Percentiles rank a stretch among this genome's conserved stretches.
phyloP scores from a whole-genome alignment of 2,113 vertebrate species.

The Otus sunia region DNA sequence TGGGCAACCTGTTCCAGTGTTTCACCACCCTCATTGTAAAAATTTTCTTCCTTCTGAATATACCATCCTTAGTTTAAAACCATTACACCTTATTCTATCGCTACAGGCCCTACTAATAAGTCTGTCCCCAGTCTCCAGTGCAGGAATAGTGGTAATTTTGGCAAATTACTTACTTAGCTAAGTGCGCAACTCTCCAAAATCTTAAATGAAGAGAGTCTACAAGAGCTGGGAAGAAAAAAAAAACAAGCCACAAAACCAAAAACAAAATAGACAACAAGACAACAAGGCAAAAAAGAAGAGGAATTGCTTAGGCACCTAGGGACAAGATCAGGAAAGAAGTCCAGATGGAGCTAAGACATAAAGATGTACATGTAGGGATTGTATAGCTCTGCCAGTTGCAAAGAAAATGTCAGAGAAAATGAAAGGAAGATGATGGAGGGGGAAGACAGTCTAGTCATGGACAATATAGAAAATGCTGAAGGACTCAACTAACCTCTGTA shows the following conservation, averaged over 20 bases:
- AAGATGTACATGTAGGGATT: not conserved
- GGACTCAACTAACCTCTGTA: not conserved
- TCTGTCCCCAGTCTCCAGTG: not conserved
- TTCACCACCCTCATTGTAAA: not conserved
- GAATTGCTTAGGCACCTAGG: not conserved
- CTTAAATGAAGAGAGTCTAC: not conserved
- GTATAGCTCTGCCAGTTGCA: not conserved
- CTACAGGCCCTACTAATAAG: not conserved
- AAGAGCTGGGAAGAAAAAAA: not conserved
- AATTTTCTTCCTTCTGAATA: not conserved
- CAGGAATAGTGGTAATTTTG: not conserved
- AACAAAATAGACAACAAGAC: not conserved
- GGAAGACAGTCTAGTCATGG: not conserved
- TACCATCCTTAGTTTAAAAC: not conserved
- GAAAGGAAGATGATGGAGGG: not conserved
- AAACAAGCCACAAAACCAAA: too few species aligned
- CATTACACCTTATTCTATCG: accelerated
- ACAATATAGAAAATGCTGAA: not conserved
- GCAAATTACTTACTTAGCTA: not conserved
- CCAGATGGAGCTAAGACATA: not conserved
- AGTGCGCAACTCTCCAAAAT: not conserved
- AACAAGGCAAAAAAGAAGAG: not conserved
- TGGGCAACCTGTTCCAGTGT: not conserved
- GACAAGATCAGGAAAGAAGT: not conserved
- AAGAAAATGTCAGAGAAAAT: not conserved